Evolutionary conservation across 2,888 invertebrate species (phyloP).

Genomic region (Cheilosia variabilis): DNA sequence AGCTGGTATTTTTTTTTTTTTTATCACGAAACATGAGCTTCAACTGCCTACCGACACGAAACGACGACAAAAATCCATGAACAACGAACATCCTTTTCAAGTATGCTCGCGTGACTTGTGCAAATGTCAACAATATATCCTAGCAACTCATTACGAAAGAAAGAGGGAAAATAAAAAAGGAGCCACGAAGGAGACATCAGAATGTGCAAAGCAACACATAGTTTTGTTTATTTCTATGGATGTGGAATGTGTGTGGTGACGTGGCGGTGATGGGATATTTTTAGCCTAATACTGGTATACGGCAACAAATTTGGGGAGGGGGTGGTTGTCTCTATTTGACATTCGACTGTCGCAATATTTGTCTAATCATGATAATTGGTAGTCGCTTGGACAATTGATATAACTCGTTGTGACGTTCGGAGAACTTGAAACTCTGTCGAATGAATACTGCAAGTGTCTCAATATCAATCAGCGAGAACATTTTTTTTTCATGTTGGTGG

Average conservation of each 20-base stretch:
- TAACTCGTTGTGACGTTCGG: too few relatives aligned
- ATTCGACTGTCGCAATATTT: constrained; percentile 7
- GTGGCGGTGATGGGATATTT: background rate
- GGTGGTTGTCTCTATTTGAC: constrained; percentile 1
- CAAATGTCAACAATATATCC: constrained; percentile 74
- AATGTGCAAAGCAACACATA: constrained; percentile 72
- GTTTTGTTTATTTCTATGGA: constrained; percentile 49
- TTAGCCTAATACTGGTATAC: background rate
- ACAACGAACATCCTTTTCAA: constrained; percentile 64
- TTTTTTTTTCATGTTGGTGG: too few relatives aligned
- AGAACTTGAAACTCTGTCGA: too few relatives aligned
- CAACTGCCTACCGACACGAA: constrained; percentile 67
- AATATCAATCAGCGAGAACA: too few relatives aligned
- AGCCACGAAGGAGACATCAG: constrained; percentile 20
- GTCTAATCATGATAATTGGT: background rate
- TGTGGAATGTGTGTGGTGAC: background rate
- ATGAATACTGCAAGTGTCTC: too few relatives aligned
- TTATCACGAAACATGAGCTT: constrained; percentile 71
- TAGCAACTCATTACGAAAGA: constrained; percentile 66
- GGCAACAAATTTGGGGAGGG: background rate
- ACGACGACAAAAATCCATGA: background rate
- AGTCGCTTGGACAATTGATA: too few relatives aligned
- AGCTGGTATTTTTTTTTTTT: constrained; percentile 25
- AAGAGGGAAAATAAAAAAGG: constrained; percentile 20
- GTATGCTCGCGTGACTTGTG: constrained; percentile 72